phyloP scores from a whole-genome alignment of 2,797 vertebrate genomes.

The Platyrinchus mystaceus region DNA sequence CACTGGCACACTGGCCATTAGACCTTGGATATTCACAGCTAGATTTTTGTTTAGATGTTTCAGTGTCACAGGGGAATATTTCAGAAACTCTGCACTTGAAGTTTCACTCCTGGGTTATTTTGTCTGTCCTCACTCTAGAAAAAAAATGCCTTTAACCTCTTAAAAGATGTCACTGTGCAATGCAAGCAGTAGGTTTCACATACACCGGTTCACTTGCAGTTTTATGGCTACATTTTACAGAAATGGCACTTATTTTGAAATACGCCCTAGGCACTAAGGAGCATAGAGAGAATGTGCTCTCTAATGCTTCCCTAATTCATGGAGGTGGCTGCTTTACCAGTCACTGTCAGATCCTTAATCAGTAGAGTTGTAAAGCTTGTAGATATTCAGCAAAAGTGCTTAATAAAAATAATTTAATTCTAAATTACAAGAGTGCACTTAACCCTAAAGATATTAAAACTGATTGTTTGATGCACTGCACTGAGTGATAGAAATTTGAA shows the following conservation, averaged over 20 bases:
- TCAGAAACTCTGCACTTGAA: neutral
- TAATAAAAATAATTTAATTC: conserved; percentile 82
- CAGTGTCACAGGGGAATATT: neutral
- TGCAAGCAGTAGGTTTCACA: neutral
- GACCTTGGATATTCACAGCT: neutral
- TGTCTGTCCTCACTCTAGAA: neutral
- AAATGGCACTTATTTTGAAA: conserved; percentile 69
- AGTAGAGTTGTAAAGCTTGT: conserved; percentile 75
- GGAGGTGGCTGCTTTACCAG: conserved; percentile 73
- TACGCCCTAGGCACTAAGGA: conserved; percentile 35
- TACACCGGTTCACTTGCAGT: neutral
- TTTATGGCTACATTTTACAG: conserved; percentile 39
- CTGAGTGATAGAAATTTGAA: conserved; percentile 75
- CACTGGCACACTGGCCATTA: neutral
- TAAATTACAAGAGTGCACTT: conserved; percentile 83
- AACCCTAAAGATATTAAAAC: conserved; percentile 83
- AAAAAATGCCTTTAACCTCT: neutral
- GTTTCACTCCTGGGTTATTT: neutral
- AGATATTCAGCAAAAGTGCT: conserved; percentile 81
- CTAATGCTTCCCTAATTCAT: conserved; percentile 73
- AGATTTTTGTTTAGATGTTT: neutral
- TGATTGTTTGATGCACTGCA: conserved; percentile 79
- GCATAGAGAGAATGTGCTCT: conserved; percentile 65
- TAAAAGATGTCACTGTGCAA: neutral
- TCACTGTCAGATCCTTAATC: conserved; percentile 75